These are phyloP conservation scores for Amphilophus citrinellus DNA, from an alignment of 2,113 vertebrate genomes.

Conservation along the genomic window DNA sequence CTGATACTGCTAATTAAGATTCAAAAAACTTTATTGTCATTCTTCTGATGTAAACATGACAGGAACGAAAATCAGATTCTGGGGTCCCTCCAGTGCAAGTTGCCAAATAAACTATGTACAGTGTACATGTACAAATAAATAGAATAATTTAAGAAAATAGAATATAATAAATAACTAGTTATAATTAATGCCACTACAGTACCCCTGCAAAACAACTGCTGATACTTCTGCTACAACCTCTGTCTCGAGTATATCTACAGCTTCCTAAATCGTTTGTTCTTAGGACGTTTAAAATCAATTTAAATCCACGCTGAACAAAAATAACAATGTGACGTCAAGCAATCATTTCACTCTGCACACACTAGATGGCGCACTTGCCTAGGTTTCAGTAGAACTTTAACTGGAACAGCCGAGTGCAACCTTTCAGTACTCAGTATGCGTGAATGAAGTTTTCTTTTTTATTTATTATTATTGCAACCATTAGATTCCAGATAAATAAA, in stretches of 20 bases:
- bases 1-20: not conserved
- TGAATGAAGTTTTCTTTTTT: not conserved
- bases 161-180: no score
- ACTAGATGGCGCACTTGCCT: constrained; percentile 51
- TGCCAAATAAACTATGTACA: no score
- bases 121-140: no score
- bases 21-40: no score
- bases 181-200: not conserved
- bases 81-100: no score
- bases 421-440: rapidly evolving
- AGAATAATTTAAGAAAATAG: no score
- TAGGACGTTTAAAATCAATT: rapidly evolving
- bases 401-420: not conserved
- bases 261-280: not conserved
- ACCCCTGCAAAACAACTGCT: rapidly evolving
- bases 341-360: not conserved
- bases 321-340: not conserved
- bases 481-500: not conserved
- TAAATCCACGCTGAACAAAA: not conserved
- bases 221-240: not conserved
- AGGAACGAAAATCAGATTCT: no score
- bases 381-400: not conserved
- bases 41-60: no score
- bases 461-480: not conserved
- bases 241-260: no score